Evolutionary conservation across 2,797 vertebrate genomes (phyloP).

Genomic region (Novumbra hubbsi): DNA sequence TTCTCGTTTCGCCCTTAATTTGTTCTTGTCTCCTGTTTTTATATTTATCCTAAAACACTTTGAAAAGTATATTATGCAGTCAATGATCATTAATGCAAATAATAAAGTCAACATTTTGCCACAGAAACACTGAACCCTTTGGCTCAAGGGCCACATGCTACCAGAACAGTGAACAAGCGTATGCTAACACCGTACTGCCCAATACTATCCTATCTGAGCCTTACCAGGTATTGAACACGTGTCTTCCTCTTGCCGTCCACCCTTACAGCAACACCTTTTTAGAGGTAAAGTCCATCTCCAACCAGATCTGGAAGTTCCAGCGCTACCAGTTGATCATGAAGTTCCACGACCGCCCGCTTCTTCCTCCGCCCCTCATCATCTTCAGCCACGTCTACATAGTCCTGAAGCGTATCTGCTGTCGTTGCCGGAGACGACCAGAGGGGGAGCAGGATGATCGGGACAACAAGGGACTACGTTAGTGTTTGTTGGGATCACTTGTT

Average conservation of each 20-base stretch:
- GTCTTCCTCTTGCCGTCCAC: background rate
- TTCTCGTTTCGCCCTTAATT: no score
- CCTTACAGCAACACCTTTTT: conserved; percentile 92
- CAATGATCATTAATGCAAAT: no score
- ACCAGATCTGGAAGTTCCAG: conserved; percentile 99
- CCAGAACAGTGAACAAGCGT: no score
- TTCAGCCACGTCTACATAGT: conserved; percentile 90
- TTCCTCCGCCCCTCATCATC: conserved; percentile 92
- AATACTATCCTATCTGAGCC: no score
- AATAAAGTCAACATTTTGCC: no score
- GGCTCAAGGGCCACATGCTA: no score
- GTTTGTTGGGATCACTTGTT: background rate
- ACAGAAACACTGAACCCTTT: no score
- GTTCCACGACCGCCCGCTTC: conserved; percentile 92
- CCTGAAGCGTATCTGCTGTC: conserved; percentile 77
- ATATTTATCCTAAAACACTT: no score
- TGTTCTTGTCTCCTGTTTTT: no score
- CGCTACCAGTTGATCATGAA: conserved; percentile 97
- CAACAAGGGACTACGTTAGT: conserved; percentile 87
- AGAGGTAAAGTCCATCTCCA: conserved; percentile 97
- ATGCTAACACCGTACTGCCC: no score
- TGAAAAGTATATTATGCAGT: no score
- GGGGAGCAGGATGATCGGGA: conserved; percentile 82
- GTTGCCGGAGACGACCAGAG: conserved; percentile 72
- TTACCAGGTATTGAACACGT: no score